Evolutionary conservation across 2,113 vertebrate genomes (phyloP).

Genomic region (Melanotaenia duboulayi): DNA sequence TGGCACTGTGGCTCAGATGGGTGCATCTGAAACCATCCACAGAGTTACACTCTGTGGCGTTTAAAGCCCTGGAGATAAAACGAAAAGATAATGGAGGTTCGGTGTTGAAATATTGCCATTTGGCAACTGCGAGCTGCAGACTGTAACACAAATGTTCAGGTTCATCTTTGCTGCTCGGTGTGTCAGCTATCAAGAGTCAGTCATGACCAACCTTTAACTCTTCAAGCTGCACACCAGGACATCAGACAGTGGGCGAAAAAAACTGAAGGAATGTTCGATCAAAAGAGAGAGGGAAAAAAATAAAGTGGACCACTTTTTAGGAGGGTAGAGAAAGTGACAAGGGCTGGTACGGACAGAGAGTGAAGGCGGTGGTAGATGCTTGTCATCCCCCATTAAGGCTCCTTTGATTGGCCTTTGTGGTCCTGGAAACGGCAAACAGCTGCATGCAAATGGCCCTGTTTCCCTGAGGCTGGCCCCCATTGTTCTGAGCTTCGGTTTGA

Average conservation of each 20-base stretch:
- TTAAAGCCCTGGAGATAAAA: conserved; percentile 64
- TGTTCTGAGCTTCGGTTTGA: conserved; percentile 88
- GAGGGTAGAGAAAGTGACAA: conserved; percentile 65
- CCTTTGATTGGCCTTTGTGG: conserved; percentile 91
- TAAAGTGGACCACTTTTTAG: conserved; percentile 52
- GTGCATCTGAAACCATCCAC: conserved; percentile 54
- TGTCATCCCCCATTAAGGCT: conserved; percentile 89
- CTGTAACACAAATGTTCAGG: conserved; percentile 42
- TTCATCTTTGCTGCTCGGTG: conserved; percentile 26
- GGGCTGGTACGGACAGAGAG: conserved; percentile 68
- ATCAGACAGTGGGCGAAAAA: conserved; percentile 30
- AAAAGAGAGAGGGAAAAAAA: conserved; percentile 10
- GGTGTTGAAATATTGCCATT: conserved; percentile 53
- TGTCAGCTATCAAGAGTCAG: conserved; percentile 33
- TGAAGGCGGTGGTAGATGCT: conserved; percentile 84
- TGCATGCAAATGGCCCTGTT: conserved; percentile 92
- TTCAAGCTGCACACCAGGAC: conserved; percentile 23
- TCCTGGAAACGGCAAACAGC: conserved; percentile 95
- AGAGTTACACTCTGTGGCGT: conserved; percentile 54
- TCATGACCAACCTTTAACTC: conserved; percentile 60
- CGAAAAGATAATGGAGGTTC: conserved; percentile 59
- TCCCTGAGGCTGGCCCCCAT: conserved; percentile 86
- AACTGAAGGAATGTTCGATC: conserved; percentile 66
- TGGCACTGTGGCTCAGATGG: conserved; percentile 59
- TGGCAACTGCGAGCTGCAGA: conserved; percentile 39